Conservation (phyloP, 2,113 vertebrate species). For the Egretta garzetta region DNA sequence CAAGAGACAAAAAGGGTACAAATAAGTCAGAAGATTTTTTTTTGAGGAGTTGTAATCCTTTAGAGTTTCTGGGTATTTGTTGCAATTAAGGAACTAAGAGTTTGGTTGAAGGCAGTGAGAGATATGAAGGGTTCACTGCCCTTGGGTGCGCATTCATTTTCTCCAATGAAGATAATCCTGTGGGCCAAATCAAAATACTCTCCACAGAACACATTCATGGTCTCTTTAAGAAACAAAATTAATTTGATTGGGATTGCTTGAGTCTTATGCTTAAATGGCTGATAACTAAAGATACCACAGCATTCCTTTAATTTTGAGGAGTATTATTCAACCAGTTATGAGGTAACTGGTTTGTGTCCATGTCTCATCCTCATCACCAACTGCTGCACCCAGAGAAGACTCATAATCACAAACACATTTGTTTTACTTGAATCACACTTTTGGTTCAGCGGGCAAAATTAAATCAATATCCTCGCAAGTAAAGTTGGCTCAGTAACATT, state of each 20-base stretch:
- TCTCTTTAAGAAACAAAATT: background rate
- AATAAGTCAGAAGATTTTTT: background rate
- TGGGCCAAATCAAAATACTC: background rate
- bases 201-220: background rate
- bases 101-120: background rate
- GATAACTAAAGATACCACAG: background rate
- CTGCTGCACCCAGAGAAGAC: constrained; percentile 26
- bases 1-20: background rate
- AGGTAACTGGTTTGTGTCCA: background rate
- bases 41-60: background rate
- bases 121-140: background rate
- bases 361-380: background rate
- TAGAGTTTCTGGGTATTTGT: background rate
- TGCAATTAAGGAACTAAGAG: background rate
- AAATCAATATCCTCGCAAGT: constrained; percentile 18
- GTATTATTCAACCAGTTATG: background rate
- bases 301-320: background rate
- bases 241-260: background rate
- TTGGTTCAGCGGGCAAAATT: constrained; percentile 47
- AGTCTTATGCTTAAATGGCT: background rate
- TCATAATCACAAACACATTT: background rate
- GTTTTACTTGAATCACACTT: constrained; percentile 4
- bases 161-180: background rate
- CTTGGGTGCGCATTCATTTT: background rate
- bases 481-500: constrained; percentile 53